phyloP scores from a whole-genome alignment of 2,797 vertebrate genomes.

The Florisuga fusca region DNA sequence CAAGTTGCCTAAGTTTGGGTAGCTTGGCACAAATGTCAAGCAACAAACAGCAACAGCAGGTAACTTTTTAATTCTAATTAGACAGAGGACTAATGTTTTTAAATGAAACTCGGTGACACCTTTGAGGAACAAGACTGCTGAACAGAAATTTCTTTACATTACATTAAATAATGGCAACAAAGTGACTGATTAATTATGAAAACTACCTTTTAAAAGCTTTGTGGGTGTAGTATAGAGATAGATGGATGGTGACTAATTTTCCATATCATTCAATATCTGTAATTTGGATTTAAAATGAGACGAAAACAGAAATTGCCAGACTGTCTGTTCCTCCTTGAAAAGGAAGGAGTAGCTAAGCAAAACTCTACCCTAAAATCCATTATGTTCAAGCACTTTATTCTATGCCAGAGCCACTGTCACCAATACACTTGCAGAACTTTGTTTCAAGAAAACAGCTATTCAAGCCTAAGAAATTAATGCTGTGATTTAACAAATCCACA shows the following conservation, averaged over 20 bases:
- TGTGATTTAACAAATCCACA: slow-evolving; percentile 33
- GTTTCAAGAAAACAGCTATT: slow-evolving; percentile 45
- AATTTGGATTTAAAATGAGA: slow-evolving; percentile 73
- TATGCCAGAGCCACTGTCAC: slow-evolving; percentile 36
- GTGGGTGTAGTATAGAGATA: slow-evolving; percentile 75
- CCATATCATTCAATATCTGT: slow-evolving; percentile 74
- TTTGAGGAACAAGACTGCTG: slow-evolving; percentile 51
- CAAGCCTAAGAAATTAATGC: slow-evolving; percentile 4
- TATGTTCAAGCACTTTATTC: slow-evolving; percentile 26
- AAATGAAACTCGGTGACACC: slow-evolving; percentile 56
- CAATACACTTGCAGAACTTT: slow-evolving; percentile 38
- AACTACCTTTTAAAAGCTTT: slow-evolving; percentile 76
- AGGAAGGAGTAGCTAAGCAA: slow-evolving; percentile 19
- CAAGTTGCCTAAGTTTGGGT: not conserved
- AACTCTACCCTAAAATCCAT: slow-evolving; percentile 40
- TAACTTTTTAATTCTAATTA: slow-evolving; percentile 43
- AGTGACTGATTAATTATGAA: slow-evolving; percentile 81
- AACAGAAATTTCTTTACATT: slow-evolving; percentile 72
- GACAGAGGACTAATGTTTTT: slow-evolving; percentile 36
- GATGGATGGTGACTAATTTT: slow-evolving; percentile 80
- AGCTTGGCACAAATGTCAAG: slow-evolving; percentile 10
- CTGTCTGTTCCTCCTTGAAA: slow-evolving; percentile 37
- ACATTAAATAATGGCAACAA: slow-evolving; percentile 77
- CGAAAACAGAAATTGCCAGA: slow-evolving; percentile 63
- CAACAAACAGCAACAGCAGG: slow-evolving; percentile 51